Percentiles rank a stretch among this genome's conserved stretches.
phyloP scores from a whole-genome alignment of 2,888 invertebrate species.

The Slavum lentiscoides region DNA sequence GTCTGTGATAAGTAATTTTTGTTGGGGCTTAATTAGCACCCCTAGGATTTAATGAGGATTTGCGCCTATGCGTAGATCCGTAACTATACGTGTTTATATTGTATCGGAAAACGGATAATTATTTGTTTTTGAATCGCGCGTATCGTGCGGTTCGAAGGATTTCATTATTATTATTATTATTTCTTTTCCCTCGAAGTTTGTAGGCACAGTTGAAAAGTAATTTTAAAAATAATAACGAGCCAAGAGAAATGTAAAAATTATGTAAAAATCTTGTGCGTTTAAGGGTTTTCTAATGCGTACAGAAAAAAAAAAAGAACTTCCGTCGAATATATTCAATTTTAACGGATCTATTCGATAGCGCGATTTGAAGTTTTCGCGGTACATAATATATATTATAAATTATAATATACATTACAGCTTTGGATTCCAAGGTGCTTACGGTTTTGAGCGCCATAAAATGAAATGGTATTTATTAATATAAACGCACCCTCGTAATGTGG shows the following conservation, averaged over 20 bases:
- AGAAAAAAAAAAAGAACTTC: neutral
- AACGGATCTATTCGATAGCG: constrained; percentile 11
- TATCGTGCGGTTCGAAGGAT: no score
- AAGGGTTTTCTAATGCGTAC: neutral
- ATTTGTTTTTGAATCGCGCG: no score
- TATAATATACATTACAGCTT: constrained; percentile 15
- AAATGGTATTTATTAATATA: constrained; percentile 53
- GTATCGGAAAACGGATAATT: no score
- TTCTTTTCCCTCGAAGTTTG: no score
- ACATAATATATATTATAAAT: neutral
- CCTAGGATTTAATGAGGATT: no score
- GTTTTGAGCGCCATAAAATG: constrained; percentile 36
- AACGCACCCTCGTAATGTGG: constrained; percentile 37
- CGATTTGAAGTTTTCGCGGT: neutral
- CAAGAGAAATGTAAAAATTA: constrained; percentile 3
- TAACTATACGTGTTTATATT: no score
- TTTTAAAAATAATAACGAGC: neutral
- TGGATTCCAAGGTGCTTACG: constrained; percentile 24
- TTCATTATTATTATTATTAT: no score
- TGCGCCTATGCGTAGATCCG: no score
- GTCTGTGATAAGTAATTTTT: no score
- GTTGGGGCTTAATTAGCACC: no score
- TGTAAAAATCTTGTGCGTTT: neutral
- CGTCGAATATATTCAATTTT: constrained; percentile 22
- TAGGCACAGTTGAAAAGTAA: neutral